Conservation (phyloP, 2,113 vertebrate species). For the Sorex fumeus region DNA sequence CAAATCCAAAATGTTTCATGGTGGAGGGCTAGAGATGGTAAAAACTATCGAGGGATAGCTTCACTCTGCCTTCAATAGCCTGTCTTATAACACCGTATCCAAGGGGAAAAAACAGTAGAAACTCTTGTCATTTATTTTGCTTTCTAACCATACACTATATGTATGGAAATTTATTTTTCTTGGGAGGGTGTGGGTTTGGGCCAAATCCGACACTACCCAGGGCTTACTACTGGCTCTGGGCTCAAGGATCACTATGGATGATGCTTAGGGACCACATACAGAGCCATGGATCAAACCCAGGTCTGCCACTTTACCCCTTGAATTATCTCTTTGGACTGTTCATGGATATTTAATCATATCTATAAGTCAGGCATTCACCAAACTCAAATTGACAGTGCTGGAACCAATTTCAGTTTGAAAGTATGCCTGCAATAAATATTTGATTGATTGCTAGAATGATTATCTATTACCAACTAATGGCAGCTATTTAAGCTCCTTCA, state of each 20-base stretch:
- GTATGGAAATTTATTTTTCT: too few species aligned
- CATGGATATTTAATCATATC: not conserved
- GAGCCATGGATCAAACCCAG: too few species aligned
- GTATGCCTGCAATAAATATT: not conserved
- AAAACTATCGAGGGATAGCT: not conserved
- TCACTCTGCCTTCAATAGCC: too few species aligned
- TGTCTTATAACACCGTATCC: not conserved
- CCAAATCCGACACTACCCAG: too few species aligned
- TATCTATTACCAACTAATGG: not conserved
- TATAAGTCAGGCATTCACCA: not conserved
- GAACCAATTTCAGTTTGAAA: not conserved
- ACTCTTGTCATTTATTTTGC: not conserved
- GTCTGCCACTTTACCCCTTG: too few species aligned
- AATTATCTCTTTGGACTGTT: too few species aligned
- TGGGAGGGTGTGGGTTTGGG: not conserved
- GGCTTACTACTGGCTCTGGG: too few species aligned
- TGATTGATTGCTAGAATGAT: constrained; percentile 39
- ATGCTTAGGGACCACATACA: too few species aligned
- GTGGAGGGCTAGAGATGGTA: not conserved
- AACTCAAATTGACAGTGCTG: not conserved
- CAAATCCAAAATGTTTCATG: not conserved
- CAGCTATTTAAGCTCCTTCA: not conserved
- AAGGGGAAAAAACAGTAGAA: not conserved
- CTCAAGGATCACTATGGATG: too few species aligned
- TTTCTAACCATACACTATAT: not conserved